Conservation (phyloP, 2,113 vertebrate species). For the Saccopteryx bilineata region DNA sequence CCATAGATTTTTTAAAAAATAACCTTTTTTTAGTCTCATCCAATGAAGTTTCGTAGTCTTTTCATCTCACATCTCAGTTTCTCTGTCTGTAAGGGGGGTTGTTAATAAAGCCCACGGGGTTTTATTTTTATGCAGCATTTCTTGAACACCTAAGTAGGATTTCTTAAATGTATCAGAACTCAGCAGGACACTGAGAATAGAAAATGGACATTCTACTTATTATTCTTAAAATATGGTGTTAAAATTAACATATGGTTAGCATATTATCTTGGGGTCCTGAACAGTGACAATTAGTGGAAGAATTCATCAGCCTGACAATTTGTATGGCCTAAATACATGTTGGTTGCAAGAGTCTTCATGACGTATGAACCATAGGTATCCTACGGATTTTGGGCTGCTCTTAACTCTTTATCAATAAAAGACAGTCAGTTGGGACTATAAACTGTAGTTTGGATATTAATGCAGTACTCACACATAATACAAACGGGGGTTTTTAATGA, state of each 20-base stretch:
- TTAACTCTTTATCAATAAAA: background rate
- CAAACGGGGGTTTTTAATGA: background rate
- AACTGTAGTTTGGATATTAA: background rate
- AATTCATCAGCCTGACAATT: background rate
- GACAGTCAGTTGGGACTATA: background rate
- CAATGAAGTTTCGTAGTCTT: background rate
- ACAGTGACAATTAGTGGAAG: background rate
- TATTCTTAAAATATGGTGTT: background rate
- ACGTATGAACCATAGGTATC: background rate
- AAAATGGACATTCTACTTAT: background rate
- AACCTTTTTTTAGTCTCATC: background rate
- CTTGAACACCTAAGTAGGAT: background rate
- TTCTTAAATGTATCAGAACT: background rate
- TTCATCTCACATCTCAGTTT: background rate
- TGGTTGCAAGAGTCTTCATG: background rate
- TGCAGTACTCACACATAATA: rapidly evolving
- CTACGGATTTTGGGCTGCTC: background rate
- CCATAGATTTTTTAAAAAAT: background rate
- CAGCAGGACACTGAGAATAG: background rate
- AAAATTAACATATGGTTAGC: background rate
- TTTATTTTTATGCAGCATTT: background rate
- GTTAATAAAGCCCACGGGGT: background rate
- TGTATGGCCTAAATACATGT: background rate
- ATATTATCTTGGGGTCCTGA: background rate
- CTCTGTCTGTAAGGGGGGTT: background rate